A percentile compares a stretch with the other conserved stretches of the same genome.
Evolutionary conservation across 2,797 vertebrate genomes (phyloP).

Genomic region (Hozukius guyotensis): DNA sequence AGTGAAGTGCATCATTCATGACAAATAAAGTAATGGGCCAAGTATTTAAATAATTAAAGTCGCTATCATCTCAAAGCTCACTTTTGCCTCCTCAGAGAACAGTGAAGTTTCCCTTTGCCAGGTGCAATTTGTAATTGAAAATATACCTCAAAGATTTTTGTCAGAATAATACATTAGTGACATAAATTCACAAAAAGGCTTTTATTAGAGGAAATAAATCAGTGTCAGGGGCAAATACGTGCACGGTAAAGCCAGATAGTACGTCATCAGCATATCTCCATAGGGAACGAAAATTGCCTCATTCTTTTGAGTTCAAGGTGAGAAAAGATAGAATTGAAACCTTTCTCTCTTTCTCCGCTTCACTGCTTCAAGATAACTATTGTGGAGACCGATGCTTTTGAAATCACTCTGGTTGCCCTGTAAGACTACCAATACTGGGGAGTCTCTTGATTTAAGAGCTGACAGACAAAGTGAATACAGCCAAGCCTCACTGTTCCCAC

Average conservation of each 20-base stretch:
- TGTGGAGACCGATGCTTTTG: conserved; percentile 62
- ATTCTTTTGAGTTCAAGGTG: conserved; percentile 52
- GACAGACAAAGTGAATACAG: conserved; percentile 54
- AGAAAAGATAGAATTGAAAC: conserved; percentile 63
- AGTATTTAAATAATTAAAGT: conserved; percentile 72
- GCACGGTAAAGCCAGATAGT: conserved; percentile 16
- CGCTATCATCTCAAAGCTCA: conserved; percentile 28
- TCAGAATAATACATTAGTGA: conserved; percentile 37
- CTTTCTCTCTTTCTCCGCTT: conserved; percentile 66
- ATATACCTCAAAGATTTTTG: conserved; percentile 41
- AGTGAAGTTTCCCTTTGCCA: conserved; percentile 9
- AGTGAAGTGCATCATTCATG: conserved; percentile 65
- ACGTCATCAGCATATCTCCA: conserved; percentile 43
- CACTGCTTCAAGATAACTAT: conserved; percentile 71
- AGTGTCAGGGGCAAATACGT: conserved; percentile 20
- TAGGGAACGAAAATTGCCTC: conserved; percentile 47
- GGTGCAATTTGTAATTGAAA: conserved; percentile 43
- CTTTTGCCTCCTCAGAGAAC: conserved; percentile 22
- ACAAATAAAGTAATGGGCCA: conserved; percentile 56
- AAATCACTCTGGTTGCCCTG: conserved; percentile 66
- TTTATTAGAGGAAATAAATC: conserved; percentile 53
- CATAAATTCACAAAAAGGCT: conserved; percentile 40
- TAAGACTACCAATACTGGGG: conserved; percentile 64
- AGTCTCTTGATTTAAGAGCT: conserved; percentile 68
- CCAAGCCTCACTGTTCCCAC: conserved; percentile 40